phyloP scores from a whole-genome alignment of 2,888 invertebrate species.

The Eilema sororculum region DNA sequence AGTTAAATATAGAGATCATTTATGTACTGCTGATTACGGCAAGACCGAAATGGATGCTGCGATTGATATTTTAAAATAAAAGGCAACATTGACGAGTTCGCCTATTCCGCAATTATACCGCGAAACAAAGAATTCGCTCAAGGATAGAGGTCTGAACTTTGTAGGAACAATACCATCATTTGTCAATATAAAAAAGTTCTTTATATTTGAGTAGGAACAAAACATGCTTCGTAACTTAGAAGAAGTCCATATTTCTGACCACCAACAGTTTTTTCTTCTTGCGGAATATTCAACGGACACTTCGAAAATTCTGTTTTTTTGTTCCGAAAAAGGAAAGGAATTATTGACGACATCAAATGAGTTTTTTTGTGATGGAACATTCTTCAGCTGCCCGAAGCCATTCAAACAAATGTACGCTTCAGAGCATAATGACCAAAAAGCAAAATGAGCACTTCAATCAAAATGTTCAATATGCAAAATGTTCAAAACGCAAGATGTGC shows the following conservation, averaged over 20 bases:
- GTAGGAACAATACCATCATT: not conserved
- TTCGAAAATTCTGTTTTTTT: not conserved
- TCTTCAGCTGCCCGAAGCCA: not conserved
- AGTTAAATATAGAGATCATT: too few species aligned
- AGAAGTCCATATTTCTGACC: not conserved
- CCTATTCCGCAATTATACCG: too few species aligned
- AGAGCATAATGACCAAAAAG: too few species aligned
- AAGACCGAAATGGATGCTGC: too few species aligned
- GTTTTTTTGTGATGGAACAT: slow-evolving; percentile 5
- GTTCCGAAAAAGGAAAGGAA: not conserved
- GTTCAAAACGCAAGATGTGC: too few species aligned
- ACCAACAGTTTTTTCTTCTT: not conserved
- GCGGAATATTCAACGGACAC: not conserved
- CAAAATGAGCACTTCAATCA: too few species aligned
- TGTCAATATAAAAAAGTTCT: not conserved
- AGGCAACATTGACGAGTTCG: too few species aligned
- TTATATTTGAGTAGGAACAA: not conserved
- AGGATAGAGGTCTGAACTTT: not conserved
- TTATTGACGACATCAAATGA: not conserved
- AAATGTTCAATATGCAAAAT: too few species aligned
- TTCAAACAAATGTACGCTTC: slow-evolving; percentile 2
- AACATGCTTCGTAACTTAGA: not conserved
- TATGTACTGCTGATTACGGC: too few species aligned
- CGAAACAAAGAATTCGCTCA: too few species aligned
- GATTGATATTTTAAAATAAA: too few species aligned